Percentiles rank a stretch among this genome's conserved stretches.
These are phyloP conservation scores for Agrochola lota DNA, from an alignment of 2,888 invertebrate genomes.

Conservation along the genomic window DNA sequence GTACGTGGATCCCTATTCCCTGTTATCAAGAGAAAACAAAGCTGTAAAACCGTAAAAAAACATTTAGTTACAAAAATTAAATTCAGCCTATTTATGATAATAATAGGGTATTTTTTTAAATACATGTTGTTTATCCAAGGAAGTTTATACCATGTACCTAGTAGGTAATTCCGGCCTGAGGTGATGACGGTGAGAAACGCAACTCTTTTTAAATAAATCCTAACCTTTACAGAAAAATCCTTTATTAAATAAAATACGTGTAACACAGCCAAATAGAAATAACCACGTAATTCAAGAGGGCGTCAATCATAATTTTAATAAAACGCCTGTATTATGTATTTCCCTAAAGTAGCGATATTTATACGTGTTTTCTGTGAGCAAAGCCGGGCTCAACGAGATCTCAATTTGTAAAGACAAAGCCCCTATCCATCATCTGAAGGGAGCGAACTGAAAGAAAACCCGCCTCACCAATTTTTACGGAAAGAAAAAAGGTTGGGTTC, in stretches of 20 bases:
- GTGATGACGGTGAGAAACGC: background rate
- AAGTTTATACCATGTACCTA: background rate
- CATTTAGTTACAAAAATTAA: background rate
- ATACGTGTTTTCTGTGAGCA: slow-evolving; percentile 68
- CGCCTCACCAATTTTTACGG: slow-evolving; percentile 55
- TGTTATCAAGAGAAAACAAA: slow-evolving; percentile 17
- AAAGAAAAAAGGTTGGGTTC: slow-evolving; percentile 57
- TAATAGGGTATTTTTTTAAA: background rate
- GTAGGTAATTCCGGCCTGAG: background rate
- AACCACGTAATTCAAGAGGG: slow-evolving; percentile 53
- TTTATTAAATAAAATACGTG: slow-evolving; percentile 23
- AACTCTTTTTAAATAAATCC: background rate
- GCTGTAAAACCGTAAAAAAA: background rate
- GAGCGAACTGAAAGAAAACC: slow-evolving; percentile 60
- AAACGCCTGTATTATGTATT: slow-evolving; percentile 61
- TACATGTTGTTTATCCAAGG: background rate
- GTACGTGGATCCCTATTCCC: slow-evolving; percentile 1
- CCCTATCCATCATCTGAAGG: slow-evolving; percentile 76
- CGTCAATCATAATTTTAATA: slow-evolving; percentile 68
- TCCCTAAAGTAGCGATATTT: slow-evolving; percentile 69
- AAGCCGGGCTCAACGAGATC: slow-evolving; percentile 71
- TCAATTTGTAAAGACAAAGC: slow-evolving; percentile 82
- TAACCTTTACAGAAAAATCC: background rate
- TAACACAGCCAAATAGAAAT: slow-evolving; percentile 38
- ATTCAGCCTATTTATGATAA: background rate